These are phyloP conservation scores for Pseudomugil tenellus DNA, from an alignment of 2,797 vertebrate genomes.

Conservation along the genomic window DNA sequence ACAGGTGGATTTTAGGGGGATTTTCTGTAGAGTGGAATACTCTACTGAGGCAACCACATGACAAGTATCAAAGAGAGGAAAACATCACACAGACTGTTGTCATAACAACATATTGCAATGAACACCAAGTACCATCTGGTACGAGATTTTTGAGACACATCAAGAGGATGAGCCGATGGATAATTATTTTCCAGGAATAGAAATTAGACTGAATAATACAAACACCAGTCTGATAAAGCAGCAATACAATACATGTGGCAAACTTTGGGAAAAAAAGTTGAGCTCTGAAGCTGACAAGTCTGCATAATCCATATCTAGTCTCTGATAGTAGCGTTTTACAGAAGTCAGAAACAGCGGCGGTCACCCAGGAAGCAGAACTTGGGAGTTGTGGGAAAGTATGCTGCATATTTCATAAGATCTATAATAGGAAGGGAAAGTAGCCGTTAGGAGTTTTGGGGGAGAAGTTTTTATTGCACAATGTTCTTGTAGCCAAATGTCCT, in stretches of 20 bases:
- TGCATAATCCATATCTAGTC: constrained; percentile 3
- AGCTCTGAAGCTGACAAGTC: constrained; percentile 3
- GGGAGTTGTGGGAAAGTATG: constrained; percentile 18
- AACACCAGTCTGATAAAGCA: constrained; percentile 17
- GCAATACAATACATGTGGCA: neutral
- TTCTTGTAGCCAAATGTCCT: constrained; percentile 52
- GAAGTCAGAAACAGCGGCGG: constrained; percentile 12
- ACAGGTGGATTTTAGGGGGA: constrained; percentile 33
- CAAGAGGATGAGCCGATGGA: constrained; percentile 72
- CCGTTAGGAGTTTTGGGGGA: neutral
- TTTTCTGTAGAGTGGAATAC: constrained; percentile 44
- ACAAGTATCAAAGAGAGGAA: constrained; percentile 76
- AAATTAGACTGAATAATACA: constrained; percentile 53
- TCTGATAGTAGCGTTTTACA: constrained; percentile 5
- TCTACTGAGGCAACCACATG: constrained; percentile 55
- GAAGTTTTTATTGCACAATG: constrained; percentile 49
- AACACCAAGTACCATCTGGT: constrained; percentile 80
- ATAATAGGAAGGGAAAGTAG: constrained; percentile 27
- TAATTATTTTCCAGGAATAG: constrained; percentile 74
- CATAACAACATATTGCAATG: constrained; percentile 84
- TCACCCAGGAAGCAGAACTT: neutral
- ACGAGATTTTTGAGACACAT: constrained; percentile 74
- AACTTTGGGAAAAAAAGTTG: neutral
- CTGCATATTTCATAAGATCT: constrained; percentile 9
- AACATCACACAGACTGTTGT: constrained; percentile 82